Evolutionary conservation across 2,113 vertebrate genomes (phyloP).

Genomic region (Cariama cristata): DNA sequence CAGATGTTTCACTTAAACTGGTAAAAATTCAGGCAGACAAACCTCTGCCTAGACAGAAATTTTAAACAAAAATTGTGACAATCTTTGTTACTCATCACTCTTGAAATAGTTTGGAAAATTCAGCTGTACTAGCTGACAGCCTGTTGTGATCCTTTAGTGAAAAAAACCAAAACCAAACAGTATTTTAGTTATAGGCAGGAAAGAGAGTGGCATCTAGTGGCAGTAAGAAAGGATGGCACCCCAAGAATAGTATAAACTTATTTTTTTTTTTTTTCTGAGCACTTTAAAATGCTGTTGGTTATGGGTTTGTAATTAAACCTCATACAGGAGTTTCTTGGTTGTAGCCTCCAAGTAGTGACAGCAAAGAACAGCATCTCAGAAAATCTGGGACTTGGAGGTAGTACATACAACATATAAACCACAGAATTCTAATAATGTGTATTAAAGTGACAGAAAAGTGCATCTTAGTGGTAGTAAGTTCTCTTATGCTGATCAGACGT

Average conservation of each 20-base stretch:
- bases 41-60: background rate
- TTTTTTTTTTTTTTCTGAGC: background rate
- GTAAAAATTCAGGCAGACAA: background rate
- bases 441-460: background rate
- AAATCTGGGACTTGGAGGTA: background rate
- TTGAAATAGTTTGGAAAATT: background rate
- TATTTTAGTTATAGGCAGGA: background rate
- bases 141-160: background rate
- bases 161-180: too few relatives aligned
- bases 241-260: rapidly evolving
- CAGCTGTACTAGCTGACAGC: background rate
- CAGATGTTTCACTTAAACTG: background rate
- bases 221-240: background rate
- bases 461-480: background rate
- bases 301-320: background rate
- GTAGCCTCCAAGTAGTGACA: background rate
- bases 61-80: background rate
- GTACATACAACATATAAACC: too few relatives aligned
- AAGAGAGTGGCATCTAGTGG: slow-evolving; percentile 72
- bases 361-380: background rate
- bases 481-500: background rate
- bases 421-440: background rate
- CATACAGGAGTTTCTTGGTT: background rate
- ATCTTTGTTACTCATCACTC: background rate
- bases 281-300: background rate